Percentiles rank a stretch among this genome's conserved stretches.
Evolutionary conservation across 2,888 invertebrate species (phyloP).

Genomic region (Heliothis peltigera): DNA sequence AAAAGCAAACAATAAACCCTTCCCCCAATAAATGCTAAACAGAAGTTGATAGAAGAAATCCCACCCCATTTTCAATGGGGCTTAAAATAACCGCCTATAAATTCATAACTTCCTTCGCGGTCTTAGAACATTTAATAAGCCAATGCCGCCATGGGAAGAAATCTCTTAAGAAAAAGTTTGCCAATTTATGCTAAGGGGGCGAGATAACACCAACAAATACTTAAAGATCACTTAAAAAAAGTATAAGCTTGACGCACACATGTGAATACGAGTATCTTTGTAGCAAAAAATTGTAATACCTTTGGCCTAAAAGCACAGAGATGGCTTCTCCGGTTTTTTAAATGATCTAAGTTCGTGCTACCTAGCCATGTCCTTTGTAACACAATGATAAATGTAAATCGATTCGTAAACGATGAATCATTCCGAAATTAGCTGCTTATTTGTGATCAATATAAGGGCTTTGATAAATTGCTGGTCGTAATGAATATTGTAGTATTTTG

Average conservation of each 20-base stretch:
- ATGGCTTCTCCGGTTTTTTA: no score
- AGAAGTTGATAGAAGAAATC: slow-evolving; percentile 5
- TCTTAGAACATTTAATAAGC: no score
- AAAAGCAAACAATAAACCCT: background rate
- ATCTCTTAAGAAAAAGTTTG: no score
- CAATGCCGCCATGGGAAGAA: no score
- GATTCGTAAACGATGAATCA: slow-evolving; percentile 53
- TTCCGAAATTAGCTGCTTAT: slow-evolving; percentile 51
- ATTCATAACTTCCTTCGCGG: slow-evolving; percentile 8
- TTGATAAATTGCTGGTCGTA: slow-evolving; percentile 41
- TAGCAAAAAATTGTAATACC: no score
- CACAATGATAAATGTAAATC: slow-evolving; percentile 56
- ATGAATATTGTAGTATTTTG: slow-evolving; percentile 39
- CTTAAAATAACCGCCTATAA: slow-evolving; percentile 22
- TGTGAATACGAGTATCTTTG: no score
- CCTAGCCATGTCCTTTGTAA: slow-evolving; percentile 37
- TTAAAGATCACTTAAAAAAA: no score
- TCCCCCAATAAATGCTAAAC: slow-evolving; percentile 4
- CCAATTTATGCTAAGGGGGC: no score
- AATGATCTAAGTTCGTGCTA: slow-evolving; percentile 9
- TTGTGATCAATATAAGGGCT: slow-evolving; percentile 42
- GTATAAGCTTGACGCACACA: no score
- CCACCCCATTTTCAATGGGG: slow-evolving; percentile 53
- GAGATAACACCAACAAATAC: no score
- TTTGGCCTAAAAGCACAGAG: no score